Evolutionary conservation across 1,140 invertebrate species (phyloP).

Genomic region (Drosophila cardini): DNA sequence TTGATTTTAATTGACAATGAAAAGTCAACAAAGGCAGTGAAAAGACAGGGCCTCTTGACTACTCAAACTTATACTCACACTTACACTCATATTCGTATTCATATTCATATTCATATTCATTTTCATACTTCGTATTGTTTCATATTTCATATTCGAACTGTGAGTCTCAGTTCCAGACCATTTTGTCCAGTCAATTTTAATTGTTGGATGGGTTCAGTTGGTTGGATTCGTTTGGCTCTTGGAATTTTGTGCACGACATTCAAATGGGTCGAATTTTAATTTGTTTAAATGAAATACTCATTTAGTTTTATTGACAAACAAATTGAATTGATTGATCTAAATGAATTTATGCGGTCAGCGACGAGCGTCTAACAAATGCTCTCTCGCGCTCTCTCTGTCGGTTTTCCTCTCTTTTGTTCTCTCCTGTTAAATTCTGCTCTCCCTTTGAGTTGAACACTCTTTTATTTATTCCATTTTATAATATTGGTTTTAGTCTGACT

Average conservation of each 20-base stretch:
- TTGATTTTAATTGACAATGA: slow-evolving; percentile 84
- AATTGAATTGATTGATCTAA: slow-evolving; percentile 85
- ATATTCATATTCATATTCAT: background rate
- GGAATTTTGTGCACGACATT: slow-evolving; percentile 69
- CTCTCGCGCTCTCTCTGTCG: background rate
- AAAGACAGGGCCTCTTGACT: slow-evolving; percentile 17
- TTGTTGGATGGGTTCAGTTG: slow-evolving; percentile 52
- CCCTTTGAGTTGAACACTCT: background rate
- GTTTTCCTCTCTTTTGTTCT: background rate
- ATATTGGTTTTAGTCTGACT: background rate
- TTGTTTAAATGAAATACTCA: slow-evolving; percentile 84
- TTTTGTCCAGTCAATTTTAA: slow-evolving; percentile 73
- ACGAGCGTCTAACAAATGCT: slow-evolving; percentile 37
- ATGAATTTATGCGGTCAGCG: slow-evolving; percentile 83
- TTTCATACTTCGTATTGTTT: background rate
- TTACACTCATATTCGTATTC: background rate
- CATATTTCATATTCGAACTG: slow-evolving; percentile 2
- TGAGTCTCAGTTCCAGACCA: slow-evolving; percentile 21
- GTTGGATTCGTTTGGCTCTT: slow-evolving; percentile 26
- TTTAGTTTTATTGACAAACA: slow-evolving; percentile 85
- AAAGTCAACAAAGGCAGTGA: slow-evolving; percentile 72
- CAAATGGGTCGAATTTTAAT: slow-evolving; percentile 83
- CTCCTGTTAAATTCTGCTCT: too few species aligned
- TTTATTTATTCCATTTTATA: background rate
- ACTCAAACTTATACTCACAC: background rate